These are phyloP conservation scores for Brachyistius frenatus DNA, from an alignment of 2,113 vertebrate species.

Conservation along the genomic window DNA sequence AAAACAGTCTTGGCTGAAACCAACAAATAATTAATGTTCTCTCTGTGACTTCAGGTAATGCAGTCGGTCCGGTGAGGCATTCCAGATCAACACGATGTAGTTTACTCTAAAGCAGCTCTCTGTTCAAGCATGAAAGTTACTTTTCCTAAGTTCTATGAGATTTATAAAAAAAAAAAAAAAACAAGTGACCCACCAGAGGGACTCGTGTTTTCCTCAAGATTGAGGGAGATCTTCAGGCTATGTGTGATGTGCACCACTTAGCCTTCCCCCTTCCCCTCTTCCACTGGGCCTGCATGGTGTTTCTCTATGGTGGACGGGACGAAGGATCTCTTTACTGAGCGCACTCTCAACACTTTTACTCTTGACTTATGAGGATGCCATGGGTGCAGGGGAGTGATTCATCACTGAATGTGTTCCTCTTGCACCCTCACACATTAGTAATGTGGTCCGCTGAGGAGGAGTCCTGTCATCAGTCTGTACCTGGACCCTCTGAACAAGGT, in stretches of 20 bases:
- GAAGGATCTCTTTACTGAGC: constrained; percentile 70
- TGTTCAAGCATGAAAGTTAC: constrained; percentile 79
- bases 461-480: constrained; percentile 86
- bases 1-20: constrained; percentile 68
- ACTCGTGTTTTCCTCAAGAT: constrained; percentile 79
- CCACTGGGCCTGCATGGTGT: constrained; percentile 59
- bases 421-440: constrained; percentile 86
- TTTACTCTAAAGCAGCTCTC: constrained; percentile 72
- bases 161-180: constrained; percentile 55
- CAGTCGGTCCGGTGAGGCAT: constrained; percentile 53
- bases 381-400: constrained; percentile 83
- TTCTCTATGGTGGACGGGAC: constrained; percentile 63
- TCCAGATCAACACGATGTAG: constrained; percentile 61
- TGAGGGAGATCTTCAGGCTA: constrained; percentile 85
- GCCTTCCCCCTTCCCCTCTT: constrained; percentile 60
- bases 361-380: constrained; percentile 88
- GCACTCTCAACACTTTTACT: constrained; percentile 82
- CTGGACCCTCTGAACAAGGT: constrained; percentile 86
- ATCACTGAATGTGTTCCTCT: constrained; percentile 83
- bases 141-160: constrained; percentile 68
- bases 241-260: constrained; percentile 65
- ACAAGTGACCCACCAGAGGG: constrained; percentile 71
- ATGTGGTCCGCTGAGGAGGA: constrained; percentile 87
- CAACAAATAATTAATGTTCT: constrained; percentile 68
- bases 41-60: constrained; percentile 62